Evolutionary conservation across 2,113 vertebrate genomes (phyloP), one percentile per base, ranked within the genome.

Genomic region (Athene noctua): DNA sequence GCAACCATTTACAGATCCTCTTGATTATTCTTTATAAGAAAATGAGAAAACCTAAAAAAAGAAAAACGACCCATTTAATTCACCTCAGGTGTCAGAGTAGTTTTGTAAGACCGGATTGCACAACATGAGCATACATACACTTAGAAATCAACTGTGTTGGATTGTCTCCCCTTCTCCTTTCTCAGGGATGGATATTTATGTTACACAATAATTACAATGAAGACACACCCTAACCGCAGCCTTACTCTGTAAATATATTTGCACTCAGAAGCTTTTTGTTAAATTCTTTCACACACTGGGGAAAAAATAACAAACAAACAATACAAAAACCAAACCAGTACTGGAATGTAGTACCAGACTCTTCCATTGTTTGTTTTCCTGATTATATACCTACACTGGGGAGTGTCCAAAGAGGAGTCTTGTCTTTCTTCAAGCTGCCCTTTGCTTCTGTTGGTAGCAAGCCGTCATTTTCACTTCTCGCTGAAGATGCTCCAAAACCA

Each of bases 171-270:
- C 93, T 96, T 96, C 94, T 96, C 88, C 87, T 96, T 97, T 98
- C 98, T 98, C 98, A 98, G 98, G 98, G 98, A 98, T 98, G 97
- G 96, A 97, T 98, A 94, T 97, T 97, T 97, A 97, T 95, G 92
- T 96, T 97, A 97, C 97, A 92, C 70, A 92, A 89, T 88, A 95
- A 96, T 95, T 97, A 97, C 97, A 94, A 96, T 96, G 97, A 97
- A 97, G 97, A 97, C 96, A 95, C 95, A 95, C 91, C 94, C 92
- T 94, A 96, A 88, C 95, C 80, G 71, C 96, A 94, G 97, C 98
- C 98, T 98, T 98, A 96, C 77, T 98, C 75, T 95, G 96, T 97
- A 96, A 88, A 97, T 96, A 86, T 73, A 88, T 98, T 98, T 98
- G 98, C 97, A 98, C 97, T 98, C 94, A 51, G 88, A 97, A 97